Evolutionary conservation across 2,888 invertebrate genomes (phyloP).

Genomic region (Terebella lapidaria): DNA sequence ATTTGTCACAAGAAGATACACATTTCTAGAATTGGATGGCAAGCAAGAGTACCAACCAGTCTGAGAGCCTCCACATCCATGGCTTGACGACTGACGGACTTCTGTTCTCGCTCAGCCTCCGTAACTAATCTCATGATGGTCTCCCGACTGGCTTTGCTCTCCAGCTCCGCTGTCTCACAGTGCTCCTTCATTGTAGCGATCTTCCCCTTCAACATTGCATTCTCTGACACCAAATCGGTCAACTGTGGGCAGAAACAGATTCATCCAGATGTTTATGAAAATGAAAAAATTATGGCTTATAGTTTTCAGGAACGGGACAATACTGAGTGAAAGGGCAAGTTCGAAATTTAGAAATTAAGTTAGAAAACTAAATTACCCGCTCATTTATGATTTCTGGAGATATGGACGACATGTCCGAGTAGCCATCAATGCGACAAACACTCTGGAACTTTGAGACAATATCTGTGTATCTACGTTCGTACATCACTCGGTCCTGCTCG

Average conservation of each 20-base stretch:
- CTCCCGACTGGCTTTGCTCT: constrained; percentile 51
- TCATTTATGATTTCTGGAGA: too few species aligned
- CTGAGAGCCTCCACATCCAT: constrained; percentile 40
- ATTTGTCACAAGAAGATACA: neutral
- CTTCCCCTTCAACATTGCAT: constrained; percentile 48
- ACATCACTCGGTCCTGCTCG: neutral
- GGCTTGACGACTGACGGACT: constrained; percentile 33
- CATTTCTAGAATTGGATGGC: neutral
- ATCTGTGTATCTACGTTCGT: neutral
- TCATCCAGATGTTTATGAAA: neutral
- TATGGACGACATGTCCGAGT: too few species aligned
- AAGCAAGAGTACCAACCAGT: constrained; percentile 35
- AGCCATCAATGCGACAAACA: neutral
- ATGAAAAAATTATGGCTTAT: too few species aligned
- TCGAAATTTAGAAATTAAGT: too few species aligned
- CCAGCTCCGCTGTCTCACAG: constrained; percentile 42
- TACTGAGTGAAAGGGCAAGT: too few species aligned
- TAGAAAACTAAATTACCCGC: too few species aligned
- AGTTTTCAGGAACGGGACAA: too few species aligned
- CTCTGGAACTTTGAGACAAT: neutral
- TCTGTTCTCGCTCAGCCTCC: constrained; percentile 44
- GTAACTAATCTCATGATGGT: constrained; percentile 52
- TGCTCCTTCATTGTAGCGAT: constrained; percentile 45
- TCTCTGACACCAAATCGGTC: constrained; percentile 43
- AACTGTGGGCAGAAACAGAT: constrained; percentile 27